Base-by-base conservation (phyloP, 1,140 invertebrate species). In the Portunus trituberculatus region DNA sequence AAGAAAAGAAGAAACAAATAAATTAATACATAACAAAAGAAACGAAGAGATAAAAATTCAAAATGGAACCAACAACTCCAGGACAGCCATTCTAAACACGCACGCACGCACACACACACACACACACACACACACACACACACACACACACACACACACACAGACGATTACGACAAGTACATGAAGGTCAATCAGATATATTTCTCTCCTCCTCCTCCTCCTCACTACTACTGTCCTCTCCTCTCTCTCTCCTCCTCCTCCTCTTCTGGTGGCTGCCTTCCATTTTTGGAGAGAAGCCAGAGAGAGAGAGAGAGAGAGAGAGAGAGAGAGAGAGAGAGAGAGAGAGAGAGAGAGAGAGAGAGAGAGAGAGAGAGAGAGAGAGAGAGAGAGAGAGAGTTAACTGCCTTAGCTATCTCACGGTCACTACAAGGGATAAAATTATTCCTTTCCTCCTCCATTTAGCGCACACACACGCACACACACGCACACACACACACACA, bases 401-500 rank as follows among this genome's bases (percentile, higher is more conserved):
- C 10, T 87, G 25, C 12, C 10, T 87, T 8, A 84, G 83, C 86
- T n/a, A 46, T 14, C 28, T 39, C 86, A 46, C 31, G 86, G 86
- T 46, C 39, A 87, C 16, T 39, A 32, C 28, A 31, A 16, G 14
- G 31, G 28, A 84, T 84, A 25, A 59, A 59, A 59, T 20, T 12
- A 59, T 59, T 59, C 52, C 52, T 20, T 39, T 14, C 52, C 52
- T 59, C 16, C 16, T 84, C 28, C 31, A n/a, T 28, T 82, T 82
- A 20, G 20, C 76, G 28, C 67, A 76, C 67, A n/a, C 67, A 76
- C 67, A 76, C 67, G n/a, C 67, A 76, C 20, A 76, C 83, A 86
- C 83, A 86, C 83, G 7, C 83, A 86, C 83, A 86, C 83, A 86
- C 83, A 88, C 28, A 20, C 86, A 88, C 86, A 88, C 86, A 88